phyloP scores from a whole-genome alignment of 2,797 vertebrate genomes.

The Argentina silus region DNA sequence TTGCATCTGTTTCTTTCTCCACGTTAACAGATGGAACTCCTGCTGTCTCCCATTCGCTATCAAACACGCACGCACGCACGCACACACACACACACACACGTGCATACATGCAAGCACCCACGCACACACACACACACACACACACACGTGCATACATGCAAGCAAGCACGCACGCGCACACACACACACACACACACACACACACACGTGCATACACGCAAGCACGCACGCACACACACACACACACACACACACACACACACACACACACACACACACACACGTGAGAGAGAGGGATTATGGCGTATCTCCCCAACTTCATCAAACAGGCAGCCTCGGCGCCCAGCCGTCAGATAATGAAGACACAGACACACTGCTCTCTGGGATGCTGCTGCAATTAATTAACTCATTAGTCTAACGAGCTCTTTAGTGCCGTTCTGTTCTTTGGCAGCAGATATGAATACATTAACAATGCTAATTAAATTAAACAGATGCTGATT shows the following conservation, averaged over 20 bases:
- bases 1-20: no score
- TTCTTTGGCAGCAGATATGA: conserved; percentile 80
- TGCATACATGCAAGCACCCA: no score
- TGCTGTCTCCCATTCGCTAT: no score
- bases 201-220: no score
- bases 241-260: conserved; percentile 41
- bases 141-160: no score
- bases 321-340: conserved; percentile 63
- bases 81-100: not conserved
- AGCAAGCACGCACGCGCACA: no score
- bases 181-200: no score
- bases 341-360: conserved; percentile 82
- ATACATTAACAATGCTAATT: conserved; percentile 85
- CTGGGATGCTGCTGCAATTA: conserved; percentile 79
- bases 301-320: conserved; percentile 65
- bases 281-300: conserved; percentile 64
- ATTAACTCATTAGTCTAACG: conserved; percentile 88
- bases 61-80: not conserved
- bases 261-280: conserved; percentile 50
- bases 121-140: no score
- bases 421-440: conserved; percentile 77
- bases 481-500: conserved; percentile 85
- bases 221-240: conserved; percentile 13
- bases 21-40: no score
- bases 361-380: conserved; percentile 66